These are phyloP conservation scores for Ophiothrix spiculata DNA, from an alignment of 35 echinoderm and acorn worm genomes.

Conservation along the genomic window DNA sequence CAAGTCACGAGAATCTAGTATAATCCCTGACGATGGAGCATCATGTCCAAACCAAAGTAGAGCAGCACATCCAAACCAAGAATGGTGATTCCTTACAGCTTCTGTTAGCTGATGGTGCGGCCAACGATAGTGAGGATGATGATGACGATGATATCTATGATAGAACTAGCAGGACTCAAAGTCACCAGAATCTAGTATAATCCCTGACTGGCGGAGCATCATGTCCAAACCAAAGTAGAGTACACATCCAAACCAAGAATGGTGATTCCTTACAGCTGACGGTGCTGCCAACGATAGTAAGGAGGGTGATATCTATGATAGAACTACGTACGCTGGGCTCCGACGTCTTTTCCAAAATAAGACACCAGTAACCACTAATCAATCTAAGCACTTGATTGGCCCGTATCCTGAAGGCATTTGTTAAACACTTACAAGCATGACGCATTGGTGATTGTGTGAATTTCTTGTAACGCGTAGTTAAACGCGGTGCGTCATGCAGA, in stretches of 20 bases:
- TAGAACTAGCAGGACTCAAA: conserved; percentile 9
- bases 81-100: conserved; percentile 3
- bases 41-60: not conserved
- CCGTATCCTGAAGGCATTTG: no score
- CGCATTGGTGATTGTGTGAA: no score
- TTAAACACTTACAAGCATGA: no score
- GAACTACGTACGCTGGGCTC: no score
- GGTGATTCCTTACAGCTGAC: conserved; percentile 2
- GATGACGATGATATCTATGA: conserved; percentile 21
- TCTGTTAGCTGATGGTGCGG: not conserved
- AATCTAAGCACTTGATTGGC: no score
- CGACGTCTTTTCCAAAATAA: no score
- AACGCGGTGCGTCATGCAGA: no score
- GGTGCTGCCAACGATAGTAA: conserved; percentile 6
- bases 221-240: not conserved
- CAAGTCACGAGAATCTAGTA: conserved; percentile 26
- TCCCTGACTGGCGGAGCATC: no score
- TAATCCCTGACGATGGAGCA: no score
- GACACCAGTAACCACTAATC: no score
- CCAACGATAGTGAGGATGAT: conserved; percentile 17
- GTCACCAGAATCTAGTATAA: conserved; percentile 24
- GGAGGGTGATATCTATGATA: conserved; percentile 18
- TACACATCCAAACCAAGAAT: not conserved
- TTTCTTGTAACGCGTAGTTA: no score
- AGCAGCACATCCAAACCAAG: not conserved